These are phyloP conservation scores for Lymantria dispar DNA, from an alignment of 2,888 invertebrate genomes.

Conservation along the genomic window DNA sequence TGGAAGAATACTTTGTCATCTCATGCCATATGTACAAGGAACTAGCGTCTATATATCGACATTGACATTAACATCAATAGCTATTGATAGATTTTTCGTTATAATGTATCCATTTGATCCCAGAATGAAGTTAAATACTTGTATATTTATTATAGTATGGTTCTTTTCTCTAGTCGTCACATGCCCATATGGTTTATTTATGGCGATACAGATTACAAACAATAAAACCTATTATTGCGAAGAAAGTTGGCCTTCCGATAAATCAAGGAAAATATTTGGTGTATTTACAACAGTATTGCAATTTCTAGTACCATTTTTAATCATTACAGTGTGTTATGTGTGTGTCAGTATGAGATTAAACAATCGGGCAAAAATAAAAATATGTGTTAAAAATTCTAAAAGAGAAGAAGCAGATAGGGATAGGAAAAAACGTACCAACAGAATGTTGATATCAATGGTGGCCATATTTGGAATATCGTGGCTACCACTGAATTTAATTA, in stretches of 20 bases:
- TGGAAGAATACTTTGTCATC: conserved; percentile 90
- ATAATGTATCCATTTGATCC: conserved; percentile 94
- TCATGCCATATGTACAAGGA: conserved; percentile 93
- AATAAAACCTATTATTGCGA: conserved; percentile 83
- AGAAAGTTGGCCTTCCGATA: conserved; percentile 91
- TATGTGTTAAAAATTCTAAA: conserved; percentile 87
- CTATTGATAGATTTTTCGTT: conserved; percentile 94
- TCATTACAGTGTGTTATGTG: conserved; percentile 93
- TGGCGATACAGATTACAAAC: conserved; percentile 83
- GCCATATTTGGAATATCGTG: conserved; percentile 94
- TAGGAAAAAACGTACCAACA: conserved; percentile 91
- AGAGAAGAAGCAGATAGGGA: conserved; percentile 91
- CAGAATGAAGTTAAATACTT: conserved; percentile 89
- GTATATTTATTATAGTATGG: conserved; percentile 91
- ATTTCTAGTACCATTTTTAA: conserved; percentile 93
- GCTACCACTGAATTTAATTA: conserved; percentile 92
- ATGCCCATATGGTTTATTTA: conserved; percentile 92
- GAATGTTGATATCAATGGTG: conserved; percentile 96
- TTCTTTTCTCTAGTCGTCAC: conserved; percentile 89
- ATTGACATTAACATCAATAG: conserved; percentile 94
- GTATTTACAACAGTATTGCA: conserved; percentile 91
- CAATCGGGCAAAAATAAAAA: conserved; percentile 87
- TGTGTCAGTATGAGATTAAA: conserved; percentile 90
- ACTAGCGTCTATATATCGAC: conserved; percentile 95
- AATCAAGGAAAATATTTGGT: conserved; percentile 87